Evolutionary conservation across 2,888 invertebrate genomes (phyloP).

Genomic region (Hydrotaea cyrtoneurina): DNA sequence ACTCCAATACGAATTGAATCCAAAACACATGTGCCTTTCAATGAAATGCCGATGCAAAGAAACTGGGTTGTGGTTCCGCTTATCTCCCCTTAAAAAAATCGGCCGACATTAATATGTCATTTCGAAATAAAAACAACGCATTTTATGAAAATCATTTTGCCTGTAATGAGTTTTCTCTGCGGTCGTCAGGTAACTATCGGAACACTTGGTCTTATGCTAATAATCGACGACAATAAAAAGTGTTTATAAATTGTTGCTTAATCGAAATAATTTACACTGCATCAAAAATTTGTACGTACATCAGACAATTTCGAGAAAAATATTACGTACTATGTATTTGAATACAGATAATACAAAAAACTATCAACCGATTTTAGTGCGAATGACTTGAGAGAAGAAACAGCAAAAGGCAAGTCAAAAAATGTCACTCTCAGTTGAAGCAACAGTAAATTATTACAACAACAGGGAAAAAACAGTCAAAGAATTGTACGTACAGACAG

Average conservation of each 20-base stretch:
- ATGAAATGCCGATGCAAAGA: constrained; percentile 45
- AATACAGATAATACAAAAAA: too few species aligned
- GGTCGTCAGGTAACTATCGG: constrained; percentile 33
- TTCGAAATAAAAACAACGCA: constrained; percentile 52
- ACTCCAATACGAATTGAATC: constrained; percentile 13
- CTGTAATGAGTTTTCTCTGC: not conserved
- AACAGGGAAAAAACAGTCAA: too few species aligned
- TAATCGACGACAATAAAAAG: constrained; percentile 47
- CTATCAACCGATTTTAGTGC: too few species aligned
- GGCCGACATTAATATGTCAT: constrained; percentile 42
- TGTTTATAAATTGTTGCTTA: constrained; percentile 53
- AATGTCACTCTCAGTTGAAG: too few species aligned
- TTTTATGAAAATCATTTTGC: constrained; percentile 42
- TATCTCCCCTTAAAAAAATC: constrained; percentile 64
- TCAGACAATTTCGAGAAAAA: too few species aligned
- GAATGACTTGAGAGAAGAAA: too few species aligned
- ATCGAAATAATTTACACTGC: not conserved
- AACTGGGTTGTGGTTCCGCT: constrained; percentile 12
- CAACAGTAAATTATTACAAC: too few species aligned
- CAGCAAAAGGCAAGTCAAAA: too few species aligned
- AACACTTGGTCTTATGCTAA: constrained; percentile 67
- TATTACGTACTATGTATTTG: too few species aligned
- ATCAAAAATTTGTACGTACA: too few species aligned
- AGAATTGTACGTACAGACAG: too few species aligned
- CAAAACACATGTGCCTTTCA: constrained; percentile 52